These are phyloP conservation scores for Coregonus clupeaformis DNA, from an alignment of 2,113 vertebrate species.

Conservation along the genomic window DNA sequence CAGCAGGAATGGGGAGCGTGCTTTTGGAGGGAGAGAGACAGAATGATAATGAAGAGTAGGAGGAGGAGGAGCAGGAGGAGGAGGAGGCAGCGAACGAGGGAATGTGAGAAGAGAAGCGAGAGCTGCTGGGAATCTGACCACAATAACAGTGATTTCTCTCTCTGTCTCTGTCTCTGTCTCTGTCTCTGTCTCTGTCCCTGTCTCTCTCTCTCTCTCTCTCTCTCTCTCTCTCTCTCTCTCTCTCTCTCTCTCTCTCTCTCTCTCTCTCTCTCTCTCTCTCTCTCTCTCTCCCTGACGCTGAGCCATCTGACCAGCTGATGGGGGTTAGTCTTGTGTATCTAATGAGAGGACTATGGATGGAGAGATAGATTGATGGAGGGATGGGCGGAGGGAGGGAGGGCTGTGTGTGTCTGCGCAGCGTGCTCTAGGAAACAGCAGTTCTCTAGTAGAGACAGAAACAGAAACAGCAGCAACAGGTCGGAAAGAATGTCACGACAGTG, in stretches of 20 bases:
- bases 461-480: slow-evolving; percentile 71
- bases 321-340: slow-evolving; percentile 33
- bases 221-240: neutral
- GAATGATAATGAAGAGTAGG: slow-evolving; percentile 72
- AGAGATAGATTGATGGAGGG: slow-evolving; percentile 29
- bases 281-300: neutral
- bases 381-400: slow-evolving; percentile 36
- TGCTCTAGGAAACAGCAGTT: slow-evolving; percentile 40
- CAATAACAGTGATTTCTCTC: neutral
- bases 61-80: slow-evolving; percentile 46
- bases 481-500: slow-evolving; percentile 62
- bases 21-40: slow-evolving; percentile 64
- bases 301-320: slow-evolving; percentile 32
- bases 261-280: slow-evolving; percentile 5
- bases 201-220: neutral
- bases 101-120: slow-evolving; percentile 46
- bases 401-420: slow-evolving; percentile 27
- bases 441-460: slow-evolving; percentile 27
- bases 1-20: slow-evolving; percentile 64
- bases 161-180: neutral
- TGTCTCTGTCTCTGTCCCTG: neutral
- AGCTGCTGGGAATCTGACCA: slow-evolving; percentile 40
- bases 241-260: neutral
- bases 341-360: slow-evolving; percentile 45
- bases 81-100: slow-evolving; percentile 63